Percentiles rank a stretch among this genome's conserved stretches.
Conservation (phyloP, 2,888 invertebrate species). For the Megamerina dolium region DNA sequence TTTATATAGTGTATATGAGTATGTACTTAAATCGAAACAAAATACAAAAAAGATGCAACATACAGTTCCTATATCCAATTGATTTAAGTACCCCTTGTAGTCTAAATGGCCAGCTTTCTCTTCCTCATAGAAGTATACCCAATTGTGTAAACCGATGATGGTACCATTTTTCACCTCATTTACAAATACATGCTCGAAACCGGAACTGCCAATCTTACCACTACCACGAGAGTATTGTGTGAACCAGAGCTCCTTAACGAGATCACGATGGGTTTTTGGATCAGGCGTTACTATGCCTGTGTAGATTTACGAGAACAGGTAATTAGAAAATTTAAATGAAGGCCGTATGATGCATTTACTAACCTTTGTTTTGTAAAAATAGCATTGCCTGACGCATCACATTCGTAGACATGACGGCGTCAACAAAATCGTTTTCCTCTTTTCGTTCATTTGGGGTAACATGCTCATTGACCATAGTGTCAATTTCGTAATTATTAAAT, state of each 20-base stretch:
- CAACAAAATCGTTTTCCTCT: slow-evolving; percentile 75
- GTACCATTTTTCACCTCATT: slow-evolving; percentile 76
- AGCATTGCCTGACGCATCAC: slow-evolving; percentile 63
- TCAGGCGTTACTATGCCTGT: slow-evolving; percentile 59
- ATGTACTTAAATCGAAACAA: too few species aligned
- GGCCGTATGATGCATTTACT: too few species aligned
- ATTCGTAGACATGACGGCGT: slow-evolving; percentile 67
- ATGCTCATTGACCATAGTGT: slow-evolving; percentile 67
- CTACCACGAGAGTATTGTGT: slow-evolving; percentile 74
- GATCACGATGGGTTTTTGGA: slow-evolving; percentile 64
- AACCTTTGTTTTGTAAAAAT: slow-evolving; percentile 56
- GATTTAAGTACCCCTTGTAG: slow-evolving; percentile 74
- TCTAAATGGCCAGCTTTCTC: slow-evolving; percentile 66
- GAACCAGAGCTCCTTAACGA: slow-evolving; percentile 72
- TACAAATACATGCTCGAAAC: slow-evolving; percentile 89
- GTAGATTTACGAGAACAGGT: not conserved
- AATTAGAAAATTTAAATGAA: not conserved
- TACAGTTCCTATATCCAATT: slow-evolving; percentile 64
- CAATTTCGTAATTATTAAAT: slow-evolving; percentile 80
- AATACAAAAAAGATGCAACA: not conserved
- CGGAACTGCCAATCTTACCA: slow-evolving; percentile 77
- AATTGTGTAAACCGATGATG: slow-evolving; percentile 83
- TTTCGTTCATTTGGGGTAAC: slow-evolving; percentile 66
- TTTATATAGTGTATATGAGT: too few species aligned
- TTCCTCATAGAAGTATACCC: slow-evolving; percentile 78